Evolutionary conservation across 2,888 invertebrate species (phyloP).

Genomic region (Parnassius smintheus): DNA sequence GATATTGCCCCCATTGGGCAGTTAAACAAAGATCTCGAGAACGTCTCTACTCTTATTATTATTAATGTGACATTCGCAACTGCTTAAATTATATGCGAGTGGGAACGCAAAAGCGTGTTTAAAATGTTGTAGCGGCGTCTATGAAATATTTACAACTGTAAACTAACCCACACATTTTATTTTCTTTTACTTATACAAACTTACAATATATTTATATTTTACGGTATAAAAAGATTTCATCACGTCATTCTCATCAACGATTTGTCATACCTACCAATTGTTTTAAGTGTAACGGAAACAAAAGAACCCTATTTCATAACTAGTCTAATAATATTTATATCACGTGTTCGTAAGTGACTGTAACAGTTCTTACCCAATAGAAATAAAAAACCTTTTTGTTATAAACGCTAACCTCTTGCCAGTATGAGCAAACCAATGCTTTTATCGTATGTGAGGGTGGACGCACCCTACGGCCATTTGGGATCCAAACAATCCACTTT

Average conservation of each 20-base stretch:
- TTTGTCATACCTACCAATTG: conserved; percentile 12
- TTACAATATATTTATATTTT: too few species aligned
- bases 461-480: conserved; percentile 13
- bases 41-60: too few species aligned
- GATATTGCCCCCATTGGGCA: too few species aligned
- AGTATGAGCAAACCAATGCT: conserved; percentile 12
- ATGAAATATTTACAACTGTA: too few species aligned
- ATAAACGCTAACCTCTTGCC: neutral
- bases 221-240: too few species aligned
- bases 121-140: too few species aligned
- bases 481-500: conserved; percentile 23
- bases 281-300: conserved; percentile 19
- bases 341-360: conserved; percentile 15
- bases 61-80: too few species aligned
- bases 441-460: conserved; percentile 12
- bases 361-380: conserved; percentile 16
- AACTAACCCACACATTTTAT: too few species aligned
- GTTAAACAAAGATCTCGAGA: too few species aligned
- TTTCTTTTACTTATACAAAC: too few species aligned
- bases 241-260: conserved; percentile 1
- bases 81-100: too few species aligned
- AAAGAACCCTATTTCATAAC: conserved; percentile 19
- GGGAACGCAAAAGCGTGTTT: too few species aligned
- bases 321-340: conserved; percentile 24
- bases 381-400: neutral